These are phyloP conservation scores for Apamea crenata DNA, from an alignment of 2,888 invertebrate species.

Conservation along the genomic window DNA sequence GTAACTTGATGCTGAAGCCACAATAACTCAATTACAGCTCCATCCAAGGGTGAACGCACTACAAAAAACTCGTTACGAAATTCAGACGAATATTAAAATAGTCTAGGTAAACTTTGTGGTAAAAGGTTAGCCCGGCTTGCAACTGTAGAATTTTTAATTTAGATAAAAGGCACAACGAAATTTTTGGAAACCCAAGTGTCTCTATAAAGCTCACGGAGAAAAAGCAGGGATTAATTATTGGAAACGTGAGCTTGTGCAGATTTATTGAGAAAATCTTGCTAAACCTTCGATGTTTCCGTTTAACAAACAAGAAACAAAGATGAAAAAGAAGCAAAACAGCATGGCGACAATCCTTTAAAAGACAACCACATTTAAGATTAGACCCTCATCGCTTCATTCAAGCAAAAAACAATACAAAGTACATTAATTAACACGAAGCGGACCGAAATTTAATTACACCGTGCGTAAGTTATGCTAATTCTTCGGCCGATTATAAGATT, in stretches of 20 bases:
- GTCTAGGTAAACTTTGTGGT: constrained; percentile 43
- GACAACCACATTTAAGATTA: constrained; percentile 46
- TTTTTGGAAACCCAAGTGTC: constrained; percentile 57
- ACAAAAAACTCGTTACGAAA: constrained; percentile 45
- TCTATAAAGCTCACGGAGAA: constrained; percentile 45
- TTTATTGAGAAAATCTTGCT: constrained; percentile 28
- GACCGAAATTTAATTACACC: constrained; percentile 72
- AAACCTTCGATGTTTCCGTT: constrained; percentile 15
- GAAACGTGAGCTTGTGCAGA: constrained; percentile 57
- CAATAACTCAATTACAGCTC: constrained; percentile 31
- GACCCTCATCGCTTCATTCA: constrained; percentile 29
- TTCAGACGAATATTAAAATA: constrained; percentile 58
- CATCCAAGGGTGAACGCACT: constrained; percentile 18
- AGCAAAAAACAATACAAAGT: constrained; percentile 72
- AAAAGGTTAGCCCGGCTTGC: constrained; percentile 43
- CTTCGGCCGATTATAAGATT: constrained; percentile 79
- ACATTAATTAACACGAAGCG: constrained; percentile 63
- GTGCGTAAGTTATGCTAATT: constrained; percentile 78
- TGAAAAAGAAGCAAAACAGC: constrained; percentile 13
- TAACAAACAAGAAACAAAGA: constrained; percentile 31
- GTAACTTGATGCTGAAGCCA: background rate
- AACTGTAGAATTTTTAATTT: constrained; percentile 70
- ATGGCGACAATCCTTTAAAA: constrained; percentile 23
- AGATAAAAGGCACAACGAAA: constrained; percentile 66
- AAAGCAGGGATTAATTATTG: constrained; percentile 68